phyloP scores from a whole-genome alignment of 2,888 invertebrate species.

The Epinotia bilunana region DNA sequence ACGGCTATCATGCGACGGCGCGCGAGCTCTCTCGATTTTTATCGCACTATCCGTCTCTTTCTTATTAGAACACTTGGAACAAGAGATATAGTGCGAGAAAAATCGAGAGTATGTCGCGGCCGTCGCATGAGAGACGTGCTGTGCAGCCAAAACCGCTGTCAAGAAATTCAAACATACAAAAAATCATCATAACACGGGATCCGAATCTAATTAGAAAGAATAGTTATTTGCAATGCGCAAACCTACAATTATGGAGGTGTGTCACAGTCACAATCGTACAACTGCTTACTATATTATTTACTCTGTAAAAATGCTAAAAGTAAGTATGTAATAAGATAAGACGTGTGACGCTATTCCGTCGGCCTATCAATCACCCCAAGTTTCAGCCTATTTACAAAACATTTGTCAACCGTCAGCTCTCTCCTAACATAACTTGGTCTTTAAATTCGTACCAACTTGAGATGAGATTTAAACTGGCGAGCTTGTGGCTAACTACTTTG shows the following conservation, averaged over 20 bases:
- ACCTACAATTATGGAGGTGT: constrained; percentile 36
- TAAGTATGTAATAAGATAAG: constrained; percentile 38
- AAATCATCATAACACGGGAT: background rate
- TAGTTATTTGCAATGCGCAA: constrained; percentile 28
- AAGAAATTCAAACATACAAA: background rate
- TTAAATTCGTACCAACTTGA: background rate
- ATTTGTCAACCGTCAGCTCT: background rate
- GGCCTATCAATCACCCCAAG: constrained; percentile 33
- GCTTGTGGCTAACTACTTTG: background rate
- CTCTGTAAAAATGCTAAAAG: constrained; percentile 32
- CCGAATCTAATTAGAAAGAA: constrained; percentile 18
- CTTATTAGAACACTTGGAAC: too few relatives aligned
- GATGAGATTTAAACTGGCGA: background rate
- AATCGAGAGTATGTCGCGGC: too few relatives aligned
- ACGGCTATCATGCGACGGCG: too few relatives aligned
- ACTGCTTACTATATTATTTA: constrained; percentile 35
- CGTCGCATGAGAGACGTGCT: too few relatives aligned
- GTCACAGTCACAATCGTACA: constrained; percentile 37
- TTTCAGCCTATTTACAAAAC: constrained; percentile 15
- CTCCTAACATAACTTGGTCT: background rate
- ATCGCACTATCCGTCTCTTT: too few relatives aligned
- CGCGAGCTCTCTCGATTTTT: too few relatives aligned
- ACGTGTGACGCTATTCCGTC: constrained; percentile 26
- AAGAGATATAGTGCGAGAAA: too few relatives aligned
- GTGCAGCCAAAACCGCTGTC: constrained; percentile 2